Evolutionary conservation across 2,797 vertebrate genomes (phyloP), one percentile per base, ranked within the genome.

Genomic region (Antennarius maculatus): DNA sequence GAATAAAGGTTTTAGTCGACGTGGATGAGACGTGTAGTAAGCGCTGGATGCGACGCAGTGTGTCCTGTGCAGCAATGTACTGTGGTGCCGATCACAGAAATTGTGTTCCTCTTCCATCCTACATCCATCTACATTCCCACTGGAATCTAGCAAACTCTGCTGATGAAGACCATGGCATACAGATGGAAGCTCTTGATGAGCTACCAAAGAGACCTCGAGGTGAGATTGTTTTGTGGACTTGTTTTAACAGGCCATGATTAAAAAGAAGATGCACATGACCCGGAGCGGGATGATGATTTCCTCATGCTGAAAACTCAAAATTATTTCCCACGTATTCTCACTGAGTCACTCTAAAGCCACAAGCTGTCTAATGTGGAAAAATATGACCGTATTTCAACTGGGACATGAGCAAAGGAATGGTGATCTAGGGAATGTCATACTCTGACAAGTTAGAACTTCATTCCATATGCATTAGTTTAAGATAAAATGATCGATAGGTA

Each of bases 371-470:
- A 77, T 64, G 46, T 73, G 14, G 14, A 51, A 37, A 80, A 72
- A 50, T 54, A 76, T 72, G 76, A 75, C 43, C 43, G 37, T 42
- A 48, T 53, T 31, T 23, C 52, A 49, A 5, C n/a, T 0, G n/a
- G 58, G 61, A 56, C 48, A 74, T 60, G 4, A 53, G 66, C 61
- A 75, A 63, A 60, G 64, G 46, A 56, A 52, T 47, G 34, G 47
- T 60, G 46, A 64, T 80, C 48, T 54, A n/a, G 31, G 48, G 47
- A 80, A 69, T 54, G 70, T 50, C 48, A 49, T 59, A 39, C 42
- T 61, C 71, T 16, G 64, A 37, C 43, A 77, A 67, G 54, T 55
- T 56, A 12, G 74, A 77, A 70, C 60, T 54, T 61, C 73, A 74
- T 72, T 77, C 51, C 68, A 55, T 50, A 29, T 4, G 5, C 17